A percentile compares a stretch with the other conserved stretches of the same genome.
These are phyloP conservation scores for Saiga tatarica DNA, from an alignment of 2,113 vertebrate genomes.

Conservation along the genomic window DNA sequence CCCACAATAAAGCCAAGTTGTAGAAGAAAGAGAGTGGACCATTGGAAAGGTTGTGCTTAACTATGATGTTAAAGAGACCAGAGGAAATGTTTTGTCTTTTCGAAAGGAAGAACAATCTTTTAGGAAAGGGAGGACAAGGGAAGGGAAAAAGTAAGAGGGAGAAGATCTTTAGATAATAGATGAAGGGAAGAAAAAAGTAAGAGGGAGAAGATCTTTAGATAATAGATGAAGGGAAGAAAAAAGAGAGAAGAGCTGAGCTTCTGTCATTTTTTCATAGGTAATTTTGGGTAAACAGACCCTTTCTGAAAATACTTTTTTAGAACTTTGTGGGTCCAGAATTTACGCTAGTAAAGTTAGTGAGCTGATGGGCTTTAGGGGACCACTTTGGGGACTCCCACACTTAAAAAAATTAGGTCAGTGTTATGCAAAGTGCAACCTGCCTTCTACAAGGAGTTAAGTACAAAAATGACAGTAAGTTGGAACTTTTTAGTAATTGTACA, in stretches of 20 bases:
- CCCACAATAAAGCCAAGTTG: not conserved
- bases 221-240: not conserved
- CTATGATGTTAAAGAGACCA: not conserved
- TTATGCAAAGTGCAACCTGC: not conserved
- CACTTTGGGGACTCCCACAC: not conserved
- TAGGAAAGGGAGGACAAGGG: not conserved
- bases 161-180: not conserved
- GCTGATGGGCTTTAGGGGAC: not conserved
- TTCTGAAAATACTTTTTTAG: constrained; percentile 8
- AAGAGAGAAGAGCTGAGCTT: not conserved
- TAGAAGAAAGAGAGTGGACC: not conserved
- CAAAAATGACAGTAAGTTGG: not conserved
- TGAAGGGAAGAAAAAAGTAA: not conserved
- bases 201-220: not conserved
- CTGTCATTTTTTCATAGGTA: not conserved
- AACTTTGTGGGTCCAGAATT: not conserved
- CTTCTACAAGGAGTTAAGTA: not conserved
- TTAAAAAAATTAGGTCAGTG: not conserved
- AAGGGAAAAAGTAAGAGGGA: not conserved
- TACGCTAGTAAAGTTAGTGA: not conserved
- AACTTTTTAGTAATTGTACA: not conserved
- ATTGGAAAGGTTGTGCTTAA: not conserved
- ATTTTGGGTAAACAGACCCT: not conserved
- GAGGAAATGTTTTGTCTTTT: not conserved
- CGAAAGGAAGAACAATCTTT: not conserved